These are phyloP conservation scores for Eurystomus gularis DNA, from an alignment of 2,113 vertebrate genomes.

Conservation along the genomic window DNA sequence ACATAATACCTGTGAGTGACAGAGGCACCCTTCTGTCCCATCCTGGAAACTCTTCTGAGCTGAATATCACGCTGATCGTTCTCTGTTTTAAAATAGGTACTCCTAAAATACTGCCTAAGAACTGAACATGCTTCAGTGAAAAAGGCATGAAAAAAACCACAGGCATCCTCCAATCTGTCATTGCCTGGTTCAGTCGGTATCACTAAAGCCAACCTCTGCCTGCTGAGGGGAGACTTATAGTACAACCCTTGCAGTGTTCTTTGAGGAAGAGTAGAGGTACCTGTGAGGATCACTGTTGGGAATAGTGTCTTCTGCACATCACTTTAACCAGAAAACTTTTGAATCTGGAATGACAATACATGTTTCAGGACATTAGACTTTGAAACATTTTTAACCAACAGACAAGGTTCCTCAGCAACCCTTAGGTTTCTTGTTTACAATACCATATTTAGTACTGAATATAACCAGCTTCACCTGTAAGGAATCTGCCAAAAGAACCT, in stretches of 20 bases:
- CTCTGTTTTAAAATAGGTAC: neutral
- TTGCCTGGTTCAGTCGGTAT: neutral
- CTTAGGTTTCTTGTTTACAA: neutral
- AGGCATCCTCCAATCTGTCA: neutral
- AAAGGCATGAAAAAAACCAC: neutral
- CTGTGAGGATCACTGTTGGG: neutral
- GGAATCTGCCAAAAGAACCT: neutral
- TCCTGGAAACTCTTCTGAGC: neutral
- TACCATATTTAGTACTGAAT: neutral
- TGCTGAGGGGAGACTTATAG: neutral
- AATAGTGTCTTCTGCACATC: neutral
- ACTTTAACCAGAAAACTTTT: neutral
- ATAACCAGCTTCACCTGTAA: neutral
- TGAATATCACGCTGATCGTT: neutral
- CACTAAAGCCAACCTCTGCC: neutral
- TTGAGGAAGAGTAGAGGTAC: neutral
- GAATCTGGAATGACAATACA: neutral
- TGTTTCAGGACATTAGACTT: neutral
- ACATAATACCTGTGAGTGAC: neutral
- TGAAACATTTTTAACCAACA: neutral
- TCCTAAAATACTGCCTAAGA: neutral
- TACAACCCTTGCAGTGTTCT: fast-evolving
- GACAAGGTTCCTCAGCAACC: neutral
- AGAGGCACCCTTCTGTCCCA: neutral
- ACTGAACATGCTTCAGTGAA: neutral